Evolutionary conservation across 2,797 vertebrate species (phyloP).

Genomic region (Pempheris klunzingeri): DNA sequence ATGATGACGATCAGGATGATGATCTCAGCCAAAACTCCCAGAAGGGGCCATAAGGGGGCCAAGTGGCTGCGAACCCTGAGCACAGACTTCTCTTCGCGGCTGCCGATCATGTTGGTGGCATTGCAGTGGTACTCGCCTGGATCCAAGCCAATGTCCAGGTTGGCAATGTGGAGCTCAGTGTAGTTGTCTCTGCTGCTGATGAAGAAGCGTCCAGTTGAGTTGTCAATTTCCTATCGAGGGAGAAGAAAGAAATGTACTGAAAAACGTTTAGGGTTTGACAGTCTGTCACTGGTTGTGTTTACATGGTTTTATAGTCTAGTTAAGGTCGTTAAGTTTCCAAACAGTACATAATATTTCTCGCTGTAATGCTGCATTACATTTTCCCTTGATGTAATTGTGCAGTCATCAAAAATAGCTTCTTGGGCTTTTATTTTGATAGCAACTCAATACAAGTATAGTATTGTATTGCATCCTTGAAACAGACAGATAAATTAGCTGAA

Average conservation of each 20-base stretch:
- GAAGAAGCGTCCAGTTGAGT: conserved; percentile 91
- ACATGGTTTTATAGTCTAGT: background rate
- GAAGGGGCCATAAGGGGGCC: conserved; percentile 96
- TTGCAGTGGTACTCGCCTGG: conserved; percentile 96
- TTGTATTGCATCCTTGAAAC: background rate
- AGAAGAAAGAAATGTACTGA: background rate
- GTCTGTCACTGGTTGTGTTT: background rate
- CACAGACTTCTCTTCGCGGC: conserved; percentile 83
- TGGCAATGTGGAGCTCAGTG: conserved; percentile 91
- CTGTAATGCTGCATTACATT: background rate
- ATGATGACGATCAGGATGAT: conserved; percentile 97
- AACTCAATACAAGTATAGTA: background rate
- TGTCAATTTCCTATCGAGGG: conserved; percentile 89
- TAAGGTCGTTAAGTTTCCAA: background rate
- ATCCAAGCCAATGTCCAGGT: conserved; percentile 92
- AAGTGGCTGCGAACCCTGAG: conserved; percentile 96
- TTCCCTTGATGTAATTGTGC: background rate
- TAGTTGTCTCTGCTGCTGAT: conserved; percentile 93
- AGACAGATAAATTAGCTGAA: no score
- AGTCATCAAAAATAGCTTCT: no score
- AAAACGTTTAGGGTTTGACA: background rate
- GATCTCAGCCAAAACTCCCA: conserved; percentile 96
- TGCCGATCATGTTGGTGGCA: conserved; percentile 91
- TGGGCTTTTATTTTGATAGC: background rate
- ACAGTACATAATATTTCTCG: background rate